Conservation (phyloP, 2,113 vertebrate genomes). For the Candoia aspera region DNA sequence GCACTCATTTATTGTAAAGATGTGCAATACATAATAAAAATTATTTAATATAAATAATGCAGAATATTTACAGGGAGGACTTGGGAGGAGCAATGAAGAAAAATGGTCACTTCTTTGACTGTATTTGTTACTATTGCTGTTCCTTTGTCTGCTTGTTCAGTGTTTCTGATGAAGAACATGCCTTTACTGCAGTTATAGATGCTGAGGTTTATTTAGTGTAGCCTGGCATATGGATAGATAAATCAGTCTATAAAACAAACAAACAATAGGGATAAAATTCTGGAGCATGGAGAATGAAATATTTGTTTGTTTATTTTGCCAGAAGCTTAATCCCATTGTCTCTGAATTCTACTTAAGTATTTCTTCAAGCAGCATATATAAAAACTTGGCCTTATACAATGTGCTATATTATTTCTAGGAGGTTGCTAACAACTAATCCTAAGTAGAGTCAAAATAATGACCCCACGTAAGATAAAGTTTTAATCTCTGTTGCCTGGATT, state of each 20-base stretch:
- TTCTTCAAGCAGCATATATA: constrained; percentile 9
- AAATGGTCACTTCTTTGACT: neutral
- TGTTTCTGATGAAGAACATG: neutral
- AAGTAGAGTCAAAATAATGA: constrained; percentile 2
- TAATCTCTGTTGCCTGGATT: neutral
- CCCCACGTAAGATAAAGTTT: neutral
- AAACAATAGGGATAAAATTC: neutral
- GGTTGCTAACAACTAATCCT: neutral
- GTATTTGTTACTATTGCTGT: neutral
- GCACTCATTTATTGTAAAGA: neutral
- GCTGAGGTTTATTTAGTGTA: neutral
- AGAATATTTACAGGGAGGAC: neutral
- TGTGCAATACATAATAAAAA: neutral
- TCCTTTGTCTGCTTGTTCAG: neutral
- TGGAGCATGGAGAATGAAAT: neutral
- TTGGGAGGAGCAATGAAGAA: neutral
- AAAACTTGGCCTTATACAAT: neutral
- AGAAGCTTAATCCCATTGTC: neutral
- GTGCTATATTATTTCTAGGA: neutral
- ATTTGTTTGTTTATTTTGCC: constrained; percentile 1
- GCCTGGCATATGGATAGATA: neutral
- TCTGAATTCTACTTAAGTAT: neutral
- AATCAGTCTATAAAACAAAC: neutral
- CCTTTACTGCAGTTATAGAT: neutral
- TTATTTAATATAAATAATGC: neutral